These are phyloP conservation scores for Pyralis farinalis DNA, from an alignment of 2,888 invertebrate genomes.

Conservation along the genomic window DNA sequence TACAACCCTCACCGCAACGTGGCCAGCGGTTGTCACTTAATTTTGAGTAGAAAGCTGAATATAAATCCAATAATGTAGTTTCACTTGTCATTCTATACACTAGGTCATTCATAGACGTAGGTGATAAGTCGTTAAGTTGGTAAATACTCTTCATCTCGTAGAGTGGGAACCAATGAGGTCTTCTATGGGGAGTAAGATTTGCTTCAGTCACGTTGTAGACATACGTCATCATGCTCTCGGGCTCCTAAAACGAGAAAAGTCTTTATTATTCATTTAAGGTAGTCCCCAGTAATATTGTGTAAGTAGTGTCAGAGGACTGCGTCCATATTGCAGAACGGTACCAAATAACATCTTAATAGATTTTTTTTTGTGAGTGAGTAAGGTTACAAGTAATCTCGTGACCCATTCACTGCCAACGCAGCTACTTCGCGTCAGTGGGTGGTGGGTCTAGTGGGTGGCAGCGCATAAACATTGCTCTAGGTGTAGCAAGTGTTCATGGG, in stretches of 20 bases:
- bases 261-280: no score
- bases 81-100: constrained; percentile 81
- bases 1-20: constrained; percentile 66
- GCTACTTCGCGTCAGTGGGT: no score
- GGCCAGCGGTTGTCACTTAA: constrained; percentile 70
- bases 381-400: no score
- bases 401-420: no score
- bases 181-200: constrained; percentile 76
- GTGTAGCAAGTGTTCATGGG: no score
- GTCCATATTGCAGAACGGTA: no score
- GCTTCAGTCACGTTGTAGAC: constrained; percentile 89
- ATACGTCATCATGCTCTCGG: constrained; percentile 85
- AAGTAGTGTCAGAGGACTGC: no score
- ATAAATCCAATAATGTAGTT: constrained; percentile 66
- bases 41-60: constrained; percentile 78
- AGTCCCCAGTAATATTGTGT: no score
- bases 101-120: constrained; percentile 82
- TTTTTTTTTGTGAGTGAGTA: no score
- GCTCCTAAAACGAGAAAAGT: constrained; percentile 70
- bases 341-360: no score
- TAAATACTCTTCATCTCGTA: constrained; percentile 87
- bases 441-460: no score
- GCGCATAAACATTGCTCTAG: no score
- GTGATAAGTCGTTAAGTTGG: constrained; percentile 80
- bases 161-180: constrained; percentile 87